Evolutionary conservation across 2,113 vertebrate genomes (phyloP).

Genomic region (Orthonyx spaldingii): DNA sequence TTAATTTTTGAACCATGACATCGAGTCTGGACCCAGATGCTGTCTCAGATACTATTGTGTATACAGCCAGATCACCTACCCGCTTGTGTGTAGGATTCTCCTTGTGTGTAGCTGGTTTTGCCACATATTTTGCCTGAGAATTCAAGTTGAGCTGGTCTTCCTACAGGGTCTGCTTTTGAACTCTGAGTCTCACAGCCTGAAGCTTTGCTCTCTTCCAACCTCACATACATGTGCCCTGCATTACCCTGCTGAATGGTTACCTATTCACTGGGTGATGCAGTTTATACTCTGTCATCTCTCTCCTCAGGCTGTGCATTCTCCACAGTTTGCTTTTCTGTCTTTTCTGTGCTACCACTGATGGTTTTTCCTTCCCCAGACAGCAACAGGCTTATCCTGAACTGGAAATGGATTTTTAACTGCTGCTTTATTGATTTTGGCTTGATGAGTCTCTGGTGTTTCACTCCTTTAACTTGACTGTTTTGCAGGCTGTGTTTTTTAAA

Average conservation of each 20-base stretch:
- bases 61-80: not conserved
- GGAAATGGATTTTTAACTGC: slow-evolving; percentile 49
- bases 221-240: not conserved
- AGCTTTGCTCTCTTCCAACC: not conserved
- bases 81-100: not conserved
- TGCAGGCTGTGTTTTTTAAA: not conserved
- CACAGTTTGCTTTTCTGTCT: not conserved
- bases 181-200: not conserved
- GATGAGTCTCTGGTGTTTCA: slow-evolving; percentile 10
- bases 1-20: not conserved
- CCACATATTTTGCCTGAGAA: not conserved
- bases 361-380: slow-evolving; percentile 1
- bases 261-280: not conserved
- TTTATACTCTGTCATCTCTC: not conserved
- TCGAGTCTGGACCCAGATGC: not conserved
- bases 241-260: not conserved
- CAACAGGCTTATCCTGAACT: not conserved
- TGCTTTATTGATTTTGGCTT: slow-evolving; percentile 32
- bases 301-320: not conserved
- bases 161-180: not conserved
- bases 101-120: not conserved
- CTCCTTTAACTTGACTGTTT: not conserved
- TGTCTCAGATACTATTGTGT: not conserved
- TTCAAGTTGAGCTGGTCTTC: not conserved
- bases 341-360: not conserved